Evolutionary conservation across 2,113 vertebrate genomes (phyloP).

Genomic region (Bostrychus sinensis): DNA sequence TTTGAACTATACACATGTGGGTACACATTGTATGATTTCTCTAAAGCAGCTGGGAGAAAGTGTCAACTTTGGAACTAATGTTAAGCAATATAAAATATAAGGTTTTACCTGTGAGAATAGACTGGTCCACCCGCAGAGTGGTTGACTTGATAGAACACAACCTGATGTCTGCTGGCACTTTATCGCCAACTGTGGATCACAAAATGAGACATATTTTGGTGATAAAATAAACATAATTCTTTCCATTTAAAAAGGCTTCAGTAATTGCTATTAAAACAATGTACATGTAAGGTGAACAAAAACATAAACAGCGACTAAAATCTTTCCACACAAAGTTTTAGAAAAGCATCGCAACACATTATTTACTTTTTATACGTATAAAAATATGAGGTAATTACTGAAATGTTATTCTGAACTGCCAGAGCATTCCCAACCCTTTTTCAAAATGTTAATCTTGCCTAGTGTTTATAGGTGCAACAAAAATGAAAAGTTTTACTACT

Average conservation of each 20-base stretch:
- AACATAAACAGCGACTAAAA: too few relatives aligned
- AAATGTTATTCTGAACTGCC: too few relatives aligned
- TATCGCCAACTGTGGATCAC: constrained; percentile 91
- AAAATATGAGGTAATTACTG: too few relatives aligned
- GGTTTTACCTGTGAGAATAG: constrained; percentile 93
- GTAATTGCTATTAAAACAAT: constrained; percentile 48
- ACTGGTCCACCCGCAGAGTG: constrained; percentile 96
- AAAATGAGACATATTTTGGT: constrained; percentile 11
- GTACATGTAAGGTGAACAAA: constrained; percentile 33
- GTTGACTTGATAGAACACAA: constrained; percentile 97
- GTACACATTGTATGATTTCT: background rate
- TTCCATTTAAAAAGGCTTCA: constrained; percentile 61
- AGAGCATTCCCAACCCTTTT: too few relatives aligned
- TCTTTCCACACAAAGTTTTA: too few relatives aligned
- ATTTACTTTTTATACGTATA: too few relatives aligned
- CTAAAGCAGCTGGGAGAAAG: too few relatives aligned
- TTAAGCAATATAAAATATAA: background rate
- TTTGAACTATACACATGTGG: background rate
- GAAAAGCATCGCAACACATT: too few relatives aligned
- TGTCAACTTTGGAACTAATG: background rate
- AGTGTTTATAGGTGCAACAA: too few relatives aligned
- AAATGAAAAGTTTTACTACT: constrained; percentile 4
- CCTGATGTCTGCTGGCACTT: constrained; percentile 98
- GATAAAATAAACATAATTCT: constrained; percentile 76
- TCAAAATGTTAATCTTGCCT: too few relatives aligned